Base-by-base conservation (phyloP, 2,113 vertebrate species). In the Cyprinus carpio region DNA sequence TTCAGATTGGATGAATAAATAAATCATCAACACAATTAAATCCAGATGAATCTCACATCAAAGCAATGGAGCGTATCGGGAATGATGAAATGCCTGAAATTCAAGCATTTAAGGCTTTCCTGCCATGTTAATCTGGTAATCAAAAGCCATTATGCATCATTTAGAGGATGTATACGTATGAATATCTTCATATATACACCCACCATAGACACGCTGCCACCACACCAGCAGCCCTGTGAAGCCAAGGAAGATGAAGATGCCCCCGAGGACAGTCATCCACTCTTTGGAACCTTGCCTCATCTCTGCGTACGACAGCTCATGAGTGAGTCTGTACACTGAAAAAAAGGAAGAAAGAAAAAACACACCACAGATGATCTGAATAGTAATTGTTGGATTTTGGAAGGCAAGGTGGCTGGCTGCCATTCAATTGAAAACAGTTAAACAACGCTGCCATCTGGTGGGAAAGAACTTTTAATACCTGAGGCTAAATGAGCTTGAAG, bases 301-400 rank as follows among this genome's bases (percentile, higher is more conserved):
- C 85, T 96, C 95, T 0, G 93, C 92, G 0, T 93, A 97, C 85
- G 72, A 94, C 89, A 95, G 92, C 0, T 95, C 88, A 86, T 96
- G 96, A 81, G 93, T 93, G 1, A 97, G 93, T 6, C 93, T 95
- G 75, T 97, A 97, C 87, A 97, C 96, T 97, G 89, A 62, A 20
- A 75, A 72, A 31, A 27, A 67, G 25, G 3, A 43, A 43, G 40
- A 40, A 62, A 37, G 13, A 20, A 23, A 58, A 58, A 58, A 58
- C 7, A 49, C 0, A 67, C 4, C 31, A 37, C 67, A 23, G 34
- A 40, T 58, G 56, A 58, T 58, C 67, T 23, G 20, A 71, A 71
- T 71, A 20, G 34, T 40, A 71, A 71, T 71, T 40, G 67, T 23
- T 71, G 20, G 9, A 67, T 71, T 81, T 34, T 65, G 78, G 8